phyloP scores from a whole-genome alignment of 2,113 vertebrate genomes.

The Neodon shergylaensis region DNA sequence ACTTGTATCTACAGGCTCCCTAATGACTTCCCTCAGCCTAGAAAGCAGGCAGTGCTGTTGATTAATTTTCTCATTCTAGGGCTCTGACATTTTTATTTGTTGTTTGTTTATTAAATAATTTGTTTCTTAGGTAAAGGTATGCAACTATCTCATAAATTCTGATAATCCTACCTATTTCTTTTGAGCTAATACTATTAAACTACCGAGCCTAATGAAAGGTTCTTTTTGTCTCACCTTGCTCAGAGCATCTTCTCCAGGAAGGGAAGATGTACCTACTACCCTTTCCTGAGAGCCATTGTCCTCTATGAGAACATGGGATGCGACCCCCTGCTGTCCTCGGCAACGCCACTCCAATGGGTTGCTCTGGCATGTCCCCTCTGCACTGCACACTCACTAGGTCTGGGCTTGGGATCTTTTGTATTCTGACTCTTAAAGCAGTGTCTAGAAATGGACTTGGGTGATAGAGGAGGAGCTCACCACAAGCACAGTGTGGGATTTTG shows the following conservation, averaged over 20 bases:
- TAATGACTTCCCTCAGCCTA: neutral
- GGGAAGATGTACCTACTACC: accelerated
- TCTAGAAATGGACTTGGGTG: neutral
- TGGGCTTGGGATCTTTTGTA: neutral
- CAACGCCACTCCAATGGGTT: neutral
- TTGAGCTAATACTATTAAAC: constrained; percentile 6
- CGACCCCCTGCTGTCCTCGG: neutral
- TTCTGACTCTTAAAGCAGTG: neutral
- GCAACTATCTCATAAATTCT: neutral
- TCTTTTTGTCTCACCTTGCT: neutral
- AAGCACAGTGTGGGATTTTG: neutral
- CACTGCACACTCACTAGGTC: neutral
- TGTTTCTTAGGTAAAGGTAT: constrained; percentile 14
- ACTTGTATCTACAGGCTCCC: neutral
- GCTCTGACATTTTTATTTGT: neutral
- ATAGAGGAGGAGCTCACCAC: neutral
- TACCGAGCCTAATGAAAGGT: neutral
- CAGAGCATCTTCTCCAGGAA: neutral
- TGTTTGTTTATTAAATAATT: constrained; percentile 6
- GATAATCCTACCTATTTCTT: neutral
- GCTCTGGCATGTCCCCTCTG: accelerated
- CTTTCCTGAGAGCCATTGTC: neutral
- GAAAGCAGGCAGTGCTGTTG: neutral
- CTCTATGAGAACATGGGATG: accelerated
- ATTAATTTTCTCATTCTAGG: neutral